Evolutionary conservation across 2,888 invertebrate species (phyloP).

Genomic region (Drosophila cognata): DNA sequence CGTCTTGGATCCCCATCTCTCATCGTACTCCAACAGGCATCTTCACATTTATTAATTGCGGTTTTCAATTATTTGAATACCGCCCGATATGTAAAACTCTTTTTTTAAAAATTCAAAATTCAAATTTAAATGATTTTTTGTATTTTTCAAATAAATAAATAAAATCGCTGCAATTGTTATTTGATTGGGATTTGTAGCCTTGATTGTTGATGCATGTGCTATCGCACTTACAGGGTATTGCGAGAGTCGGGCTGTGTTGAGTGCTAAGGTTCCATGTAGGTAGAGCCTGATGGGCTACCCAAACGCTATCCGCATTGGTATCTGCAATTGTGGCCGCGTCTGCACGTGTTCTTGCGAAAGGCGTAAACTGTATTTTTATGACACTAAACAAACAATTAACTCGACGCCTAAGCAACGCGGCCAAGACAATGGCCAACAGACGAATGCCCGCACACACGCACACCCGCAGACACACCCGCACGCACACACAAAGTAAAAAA

Average conservation of each 20-base stretch:
- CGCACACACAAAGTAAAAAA: not conserved
- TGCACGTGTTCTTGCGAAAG: conserved; percentile 71
- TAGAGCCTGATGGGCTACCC: not conserved
- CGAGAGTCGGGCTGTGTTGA: not conserved
- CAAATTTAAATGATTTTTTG: no score
- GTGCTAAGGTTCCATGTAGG: not conserved
- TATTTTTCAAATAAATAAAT: not conserved
- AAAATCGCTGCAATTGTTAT: not conserved
- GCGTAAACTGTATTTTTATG: conserved; percentile 79
- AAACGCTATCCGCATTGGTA: conserved; percentile 17
- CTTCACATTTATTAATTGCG: not conserved
- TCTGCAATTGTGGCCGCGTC: conserved; percentile 58
- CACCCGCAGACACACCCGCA: not conserved
- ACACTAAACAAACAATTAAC: conserved; percentile 79
- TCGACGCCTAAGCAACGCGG: conserved; percentile 44
- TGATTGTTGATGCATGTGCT: not conserved
- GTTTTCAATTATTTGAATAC: not conserved
- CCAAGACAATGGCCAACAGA: conserved; percentile 39
- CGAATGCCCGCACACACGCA: not conserved
- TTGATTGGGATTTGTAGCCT: not conserved
- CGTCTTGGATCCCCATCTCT: not conserved
- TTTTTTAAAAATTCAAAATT: no score
- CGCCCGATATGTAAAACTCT: no score
- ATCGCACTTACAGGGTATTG: not conserved
- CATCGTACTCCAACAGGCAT: not conserved